Evolutionary conservation across 2,113 vertebrate species (phyloP).

Genomic region (Albula goreensis): DNA sequence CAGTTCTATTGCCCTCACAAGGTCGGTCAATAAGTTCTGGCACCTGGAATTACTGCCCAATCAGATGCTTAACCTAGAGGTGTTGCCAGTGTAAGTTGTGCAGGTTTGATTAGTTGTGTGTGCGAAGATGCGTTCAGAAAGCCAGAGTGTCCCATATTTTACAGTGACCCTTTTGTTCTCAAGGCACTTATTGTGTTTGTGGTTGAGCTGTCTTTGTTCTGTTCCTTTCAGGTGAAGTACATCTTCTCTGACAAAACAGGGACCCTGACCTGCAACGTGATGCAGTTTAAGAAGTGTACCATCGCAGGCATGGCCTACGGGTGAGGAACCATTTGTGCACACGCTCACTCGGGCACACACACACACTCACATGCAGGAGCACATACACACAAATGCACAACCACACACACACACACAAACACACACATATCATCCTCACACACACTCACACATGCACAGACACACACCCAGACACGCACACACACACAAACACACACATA

Average conservation of each 20-base stretch:
- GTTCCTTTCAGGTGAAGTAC: conserved; percentile 86
- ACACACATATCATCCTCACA: background rate
- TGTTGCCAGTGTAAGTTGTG: no score
- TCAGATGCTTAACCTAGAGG: no score
- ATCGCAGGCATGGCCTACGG: conserved; percentile 93
- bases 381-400: background rate
- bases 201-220: background rate
- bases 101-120: no score
- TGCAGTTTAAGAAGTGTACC: conserved; percentile 99
- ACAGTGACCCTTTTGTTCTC: background rate
- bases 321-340: conserved; percentile 57
- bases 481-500: background rate
- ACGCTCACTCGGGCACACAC: background rate
- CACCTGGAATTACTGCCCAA: no score
- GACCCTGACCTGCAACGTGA: conserved; percentile 95
- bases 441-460: background rate
- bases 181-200: background rate
- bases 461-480: no score
- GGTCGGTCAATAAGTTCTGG: no score
- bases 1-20: no score
- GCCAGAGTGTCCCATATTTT: background rate
- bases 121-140: no score
- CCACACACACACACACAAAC: background rate
- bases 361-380: no score
- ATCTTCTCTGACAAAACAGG: conserved; percentile 99